Conservation (phyloP, 2,888 invertebrate genomes). For the Oscheius myriophilus region DNA sequence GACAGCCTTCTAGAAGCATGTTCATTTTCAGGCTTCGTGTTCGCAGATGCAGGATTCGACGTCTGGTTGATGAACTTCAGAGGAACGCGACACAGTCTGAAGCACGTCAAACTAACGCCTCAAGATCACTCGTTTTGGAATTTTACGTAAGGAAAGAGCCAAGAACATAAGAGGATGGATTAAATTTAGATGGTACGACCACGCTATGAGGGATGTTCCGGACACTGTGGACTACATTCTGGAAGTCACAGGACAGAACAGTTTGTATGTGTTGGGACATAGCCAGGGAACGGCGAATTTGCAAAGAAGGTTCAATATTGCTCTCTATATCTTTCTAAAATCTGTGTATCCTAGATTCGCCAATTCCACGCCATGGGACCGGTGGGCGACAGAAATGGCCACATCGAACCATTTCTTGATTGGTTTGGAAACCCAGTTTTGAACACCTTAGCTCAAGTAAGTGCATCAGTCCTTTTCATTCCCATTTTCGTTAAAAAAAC, state of each 20-base stretch:
- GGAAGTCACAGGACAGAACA: slow-evolving; percentile 49
- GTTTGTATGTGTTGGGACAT: slow-evolving; percentile 31
- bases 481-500: no score
- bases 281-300: slow-evolving; percentile 30
- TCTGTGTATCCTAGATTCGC: slow-evolving; percentile 24
- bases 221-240: slow-evolving; percentile 82
- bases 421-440: neutral
- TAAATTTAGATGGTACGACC: slow-evolving; percentile 85
- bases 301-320: slow-evolving; percentile 30
- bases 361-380: slow-evolving; percentile 41
- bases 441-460: no score
- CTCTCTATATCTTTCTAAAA: no score
- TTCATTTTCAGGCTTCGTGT: slow-evolving; percentile 62
- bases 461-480: no score
- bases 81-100: slow-evolving; percentile 82
- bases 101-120: slow-evolving; percentile 76
- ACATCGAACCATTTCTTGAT: neutral
- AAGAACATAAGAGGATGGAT: no score
- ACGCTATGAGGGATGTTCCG: slow-evolving; percentile 85
- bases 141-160: no score
- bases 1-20: no score
- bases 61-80: slow-evolving; percentile 85
- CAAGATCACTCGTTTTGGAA: no score
- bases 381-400: slow-evolving; percentile 28
- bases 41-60: slow-evolving; percentile 76